Percentiles rank a stretch among this genome's conserved stretches.
These are phyloP conservation scores for Pygocentrus nattereri DNA, from an alignment of 2,797 vertebrate genomes.

Conservation along the genomic window DNA sequence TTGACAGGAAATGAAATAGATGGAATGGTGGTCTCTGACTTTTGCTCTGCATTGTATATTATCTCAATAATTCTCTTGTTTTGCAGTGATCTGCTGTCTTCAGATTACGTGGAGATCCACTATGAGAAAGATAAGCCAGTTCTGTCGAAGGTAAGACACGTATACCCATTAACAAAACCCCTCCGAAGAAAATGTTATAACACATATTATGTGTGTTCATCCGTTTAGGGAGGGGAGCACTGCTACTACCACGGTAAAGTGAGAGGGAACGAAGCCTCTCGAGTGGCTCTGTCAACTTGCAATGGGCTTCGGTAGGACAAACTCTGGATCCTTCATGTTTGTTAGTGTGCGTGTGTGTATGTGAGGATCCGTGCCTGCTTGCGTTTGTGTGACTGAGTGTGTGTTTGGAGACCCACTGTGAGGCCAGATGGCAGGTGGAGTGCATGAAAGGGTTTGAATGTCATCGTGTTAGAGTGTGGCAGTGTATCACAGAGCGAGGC, in stretches of 20 bases:
- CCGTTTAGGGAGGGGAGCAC: constrained; percentile 85
- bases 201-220: constrained; percentile 32
- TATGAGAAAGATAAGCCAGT: constrained; percentile 85
- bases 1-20: no score
- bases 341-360: constrained; percentile 33
- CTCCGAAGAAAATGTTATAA: not conserved
- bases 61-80: constrained; percentile 45
- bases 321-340: constrained; percentile 23
- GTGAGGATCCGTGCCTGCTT: constrained; percentile 20
- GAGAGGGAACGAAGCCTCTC: constrained; percentile 82
- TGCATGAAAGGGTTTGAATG: constrained; percentile 61
- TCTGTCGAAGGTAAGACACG: constrained; percentile 82
- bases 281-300: constrained; percentile 87
- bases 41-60: not conserved
- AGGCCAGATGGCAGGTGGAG: constrained; percentile 59
- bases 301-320: constrained; percentile 87
- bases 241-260: constrained; percentile 89
- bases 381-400: constrained; percentile 38
- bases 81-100: constrained; percentile 86
- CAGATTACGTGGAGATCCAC: constrained; percentile 87
- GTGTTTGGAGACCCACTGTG: constrained; percentile 54
- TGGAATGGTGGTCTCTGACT: no score
- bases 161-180: not conserved
- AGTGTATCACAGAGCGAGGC: constrained; percentile 50
- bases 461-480: constrained; percentile 57